Evolutionary conservation across 37 sponge, comb jelly and placozoan species (phyloP), one percentile per base, ranked within the genome.

Genomic region (Bolinopsis microptera): DNA sequence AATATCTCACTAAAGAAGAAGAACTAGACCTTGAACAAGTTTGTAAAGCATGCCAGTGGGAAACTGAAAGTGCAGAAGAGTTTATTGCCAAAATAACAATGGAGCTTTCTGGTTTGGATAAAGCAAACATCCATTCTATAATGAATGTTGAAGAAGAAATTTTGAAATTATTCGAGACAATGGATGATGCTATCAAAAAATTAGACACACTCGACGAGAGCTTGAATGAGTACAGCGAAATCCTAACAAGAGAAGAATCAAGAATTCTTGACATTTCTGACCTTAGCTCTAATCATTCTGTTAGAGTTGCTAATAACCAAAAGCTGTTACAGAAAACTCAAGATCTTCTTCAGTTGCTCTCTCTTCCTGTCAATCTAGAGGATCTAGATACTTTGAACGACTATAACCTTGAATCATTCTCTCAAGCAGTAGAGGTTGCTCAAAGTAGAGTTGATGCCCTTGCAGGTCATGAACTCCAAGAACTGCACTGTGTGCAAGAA

Each of bases 121-220:
- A 86, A n/a, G 90, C 90, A 1, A 86, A 86, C 39, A 86, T 86
- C 5, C 90, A 86, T 27, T 86, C 90, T 25, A 86, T 86, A 38
- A 86, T 86, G 61, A 86, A 39, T 86, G 90, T 86, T n/a, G 90
- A 86, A 27, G 90, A 86, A 3, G 90, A 86, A 27, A 86, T 86
- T 41, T 36, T 41, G 0, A 39, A 86, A 41, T 27, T 86, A 27
- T 86, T 86, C 39, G 61, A 41, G 3, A 86, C 90, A 36, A 86
- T 86, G 90, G 90, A 86, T 39, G 35, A 86, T 5, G 90, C 90
- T 18, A 86, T 86, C 25, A 34, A 41, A 34, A 38, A 40, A 41
- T n/a, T 86, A 26, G 61, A 86, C 3, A 35, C 16, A 0, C 35
- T 86, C 1, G 90, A 86, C 3, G 3, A 86, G 32, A 86, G 61